Conservation (phyloP, 2,888 invertebrate genomes). For the Cotesia congregata region DNA sequence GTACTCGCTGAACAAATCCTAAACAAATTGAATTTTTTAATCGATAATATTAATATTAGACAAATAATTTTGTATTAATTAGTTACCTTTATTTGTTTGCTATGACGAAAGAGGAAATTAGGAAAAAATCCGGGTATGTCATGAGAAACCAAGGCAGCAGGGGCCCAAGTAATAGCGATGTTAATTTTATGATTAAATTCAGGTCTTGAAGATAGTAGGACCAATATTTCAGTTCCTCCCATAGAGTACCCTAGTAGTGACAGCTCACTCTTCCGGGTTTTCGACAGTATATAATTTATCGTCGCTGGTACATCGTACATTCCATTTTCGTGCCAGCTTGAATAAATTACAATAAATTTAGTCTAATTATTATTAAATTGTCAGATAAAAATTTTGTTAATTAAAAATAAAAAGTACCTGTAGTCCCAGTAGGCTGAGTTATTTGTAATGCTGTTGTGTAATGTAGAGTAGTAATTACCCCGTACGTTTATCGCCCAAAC, state of each 20-base stretch:
- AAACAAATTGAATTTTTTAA: neutral
- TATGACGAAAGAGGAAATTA: slow-evolving; percentile 52
- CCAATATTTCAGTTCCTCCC: slow-evolving; percentile 58
- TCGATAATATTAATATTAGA: too few species aligned
- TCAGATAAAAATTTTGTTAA: neutral
- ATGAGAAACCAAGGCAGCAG: slow-evolving; percentile 59
- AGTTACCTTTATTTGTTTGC: too few species aligned
- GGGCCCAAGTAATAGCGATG: slow-evolving; percentile 56
- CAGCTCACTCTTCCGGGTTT: slow-evolving; percentile 53
- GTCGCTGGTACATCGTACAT: slow-evolving; percentile 55
- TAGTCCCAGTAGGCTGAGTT: slow-evolving; percentile 55
- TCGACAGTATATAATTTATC: slow-evolving; percentile 56
- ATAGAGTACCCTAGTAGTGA: slow-evolving; percentile 60
- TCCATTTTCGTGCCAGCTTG: slow-evolving; percentile 61
- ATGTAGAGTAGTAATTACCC: slow-evolving; percentile 54
- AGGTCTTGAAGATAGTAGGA: slow-evolving; percentile 58
- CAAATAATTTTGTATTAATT: too few species aligned
- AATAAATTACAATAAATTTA: slow-evolving; percentile 17
- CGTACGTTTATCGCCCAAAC: slow-evolving; percentile 55
- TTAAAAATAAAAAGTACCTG: slow-evolving; percentile 46
- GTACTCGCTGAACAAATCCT: slow-evolving; percentile 56
- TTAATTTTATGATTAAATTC: slow-evolving; percentile 60
- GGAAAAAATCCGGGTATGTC: slow-evolving; percentile 54
- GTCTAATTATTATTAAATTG: neutral
- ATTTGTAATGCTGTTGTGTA: slow-evolving; percentile 48